These are phyloP conservation scores for Trichacis sp. DNA, from an alignment of 2,888 invertebrate species.

Conservation along the genomic window DNA sequence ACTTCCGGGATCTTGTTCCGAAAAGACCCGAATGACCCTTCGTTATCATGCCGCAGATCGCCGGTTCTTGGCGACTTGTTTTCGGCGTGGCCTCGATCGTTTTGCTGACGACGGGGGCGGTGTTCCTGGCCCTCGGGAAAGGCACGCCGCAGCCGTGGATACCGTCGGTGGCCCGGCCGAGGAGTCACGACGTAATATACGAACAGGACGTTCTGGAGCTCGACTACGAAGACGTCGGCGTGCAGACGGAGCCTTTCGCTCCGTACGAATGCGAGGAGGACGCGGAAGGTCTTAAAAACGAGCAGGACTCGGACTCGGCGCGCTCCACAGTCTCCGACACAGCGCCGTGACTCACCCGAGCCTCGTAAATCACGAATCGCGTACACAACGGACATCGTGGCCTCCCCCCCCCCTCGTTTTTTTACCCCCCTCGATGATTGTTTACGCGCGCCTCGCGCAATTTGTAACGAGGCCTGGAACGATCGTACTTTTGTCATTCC, in stretches of 20 bases:
- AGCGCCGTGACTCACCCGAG: background rate
- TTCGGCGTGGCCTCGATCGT: slow-evolving; percentile 74
- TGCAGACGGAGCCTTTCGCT: slow-evolving; percentile 64
- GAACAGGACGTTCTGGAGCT: slow-evolving; percentile 64
- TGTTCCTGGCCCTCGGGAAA: slow-evolving; percentile 73
- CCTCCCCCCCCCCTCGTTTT: too few relatives aligned
- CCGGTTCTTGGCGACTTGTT: slow-evolving; percentile 73
- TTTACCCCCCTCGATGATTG: background rate
- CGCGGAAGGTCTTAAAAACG: slow-evolving; percentile 50
- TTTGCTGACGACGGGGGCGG: slow-evolving; percentile 71
- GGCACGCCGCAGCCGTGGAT: slow-evolving; percentile 75
- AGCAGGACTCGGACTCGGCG: slow-evolving; percentile 54
- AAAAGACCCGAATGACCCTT: too few relatives aligned
- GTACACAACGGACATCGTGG: too few relatives aligned
- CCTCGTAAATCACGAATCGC: too few relatives aligned
- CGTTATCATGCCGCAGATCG: slow-evolving; percentile 69
- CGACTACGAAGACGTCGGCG: slow-evolving; percentile 66
- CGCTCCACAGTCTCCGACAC: slow-evolving; percentile 55
- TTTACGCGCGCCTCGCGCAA: background rate
- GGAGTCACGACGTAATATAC: slow-evolving; percentile 66
- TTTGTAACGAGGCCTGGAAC: background rate
- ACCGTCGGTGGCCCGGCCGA: slow-evolving; percentile 64
- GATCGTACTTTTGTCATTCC: background rate
- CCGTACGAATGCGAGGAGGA: slow-evolving; percentile 58
- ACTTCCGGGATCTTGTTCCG: too few relatives aligned